Evolutionary conservation across 2,797 vertebrate species (phyloP).

Genomic region (Etheostoma nigrum): DNA sequence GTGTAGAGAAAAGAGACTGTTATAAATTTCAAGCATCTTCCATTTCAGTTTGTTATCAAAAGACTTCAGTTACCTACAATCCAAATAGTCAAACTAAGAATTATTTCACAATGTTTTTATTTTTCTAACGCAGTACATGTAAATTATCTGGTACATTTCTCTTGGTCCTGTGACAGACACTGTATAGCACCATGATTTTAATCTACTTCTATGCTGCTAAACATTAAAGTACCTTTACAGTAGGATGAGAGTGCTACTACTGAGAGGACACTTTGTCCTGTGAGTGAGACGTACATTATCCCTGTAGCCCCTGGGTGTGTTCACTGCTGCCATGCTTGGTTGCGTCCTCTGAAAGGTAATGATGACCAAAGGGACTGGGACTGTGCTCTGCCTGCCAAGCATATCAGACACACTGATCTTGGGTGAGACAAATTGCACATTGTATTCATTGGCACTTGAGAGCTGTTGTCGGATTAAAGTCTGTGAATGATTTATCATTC

Average conservation of each 20-base stretch:
- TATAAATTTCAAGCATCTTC: neutral
- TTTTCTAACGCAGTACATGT: neutral
- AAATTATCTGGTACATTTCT: neutral
- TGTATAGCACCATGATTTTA: slow-evolving; percentile 13
- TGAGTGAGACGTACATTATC: slow-evolving; percentile 67
- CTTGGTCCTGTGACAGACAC: slow-evolving; percentile 3
- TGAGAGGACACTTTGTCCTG: slow-evolving; percentile 68
- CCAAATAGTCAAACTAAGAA: neutral
- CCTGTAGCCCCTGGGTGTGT: slow-evolving; percentile 65
- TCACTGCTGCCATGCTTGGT: slow-evolving; percentile 66
- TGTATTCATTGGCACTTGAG: slow-evolving; percentile 48
- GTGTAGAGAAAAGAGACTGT: neutral
- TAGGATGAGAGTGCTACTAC: slow-evolving; percentile 35
- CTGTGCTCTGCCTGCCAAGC: slow-evolving; percentile 61
- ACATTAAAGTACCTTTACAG: slow-evolving; percentile 35
- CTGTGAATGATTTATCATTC: slow-evolving; percentile 66
- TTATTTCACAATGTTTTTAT: neutral
- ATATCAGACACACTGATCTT: slow-evolving; percentile 67
- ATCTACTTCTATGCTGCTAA: slow-evolving; percentile 43
- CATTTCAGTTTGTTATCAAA: neutral
- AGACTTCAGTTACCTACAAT: neutral
- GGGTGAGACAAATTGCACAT: slow-evolving; percentile 60
- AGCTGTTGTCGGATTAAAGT: slow-evolving; percentile 49
- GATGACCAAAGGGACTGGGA: slow-evolving; percentile 71
- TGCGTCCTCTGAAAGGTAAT: slow-evolving; percentile 79